Evolutionary conservation across 2,888 invertebrate genomes (phyloP), one percentile per base, ranked within the genome.

Genomic region (Watsonalla cultraria): DNA sequence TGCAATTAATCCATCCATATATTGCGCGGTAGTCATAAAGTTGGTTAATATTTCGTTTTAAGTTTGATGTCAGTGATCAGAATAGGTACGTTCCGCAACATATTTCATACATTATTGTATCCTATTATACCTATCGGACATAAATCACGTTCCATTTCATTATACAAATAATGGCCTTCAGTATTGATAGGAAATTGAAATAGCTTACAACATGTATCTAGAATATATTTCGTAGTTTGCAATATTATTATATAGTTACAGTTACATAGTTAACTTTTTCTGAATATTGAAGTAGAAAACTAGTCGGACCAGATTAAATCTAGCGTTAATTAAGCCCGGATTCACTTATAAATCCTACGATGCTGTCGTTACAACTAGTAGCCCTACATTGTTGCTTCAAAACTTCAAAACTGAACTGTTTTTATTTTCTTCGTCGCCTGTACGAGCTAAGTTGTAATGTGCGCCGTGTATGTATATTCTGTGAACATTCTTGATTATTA

Each of bases 111-210:
- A 9, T 0, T 34, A 34, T 47, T 8, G 33, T 48, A 13, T 13
- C 33, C 33, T 34, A 48, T 34, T n/a, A n/a, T 15, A n/a, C 6
- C 9, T 47, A 47, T 35, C 8, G 37, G 5, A 48, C 13, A 34
- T 37, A 49, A 37, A 49, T 39, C 39, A 49, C 49, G 49, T 49
- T 49, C 48, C 45, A 8, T 51, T 51, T 14, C 37, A 46, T 37
- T 51, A 46, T 51, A 24, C 6, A 47, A 9, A 11, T 8, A 14
- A 35, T 35, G 49, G 14, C 49, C 49, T 49, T 49, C 49, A 49
- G 35, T 37, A 11, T 9, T 15, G 37, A 35, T 35, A 49, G 11
- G 49, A 37, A 24, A 13, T 49, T 46, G 46, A 46, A 46, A 46
- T 46, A 46, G 6, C 46, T 46, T 46, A 24, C 46, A 46, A 46